Evolutionary conservation across 2,797 vertebrate genomes (phyloP).

Genomic region (Chaenodraco wilsoni): DNA sequence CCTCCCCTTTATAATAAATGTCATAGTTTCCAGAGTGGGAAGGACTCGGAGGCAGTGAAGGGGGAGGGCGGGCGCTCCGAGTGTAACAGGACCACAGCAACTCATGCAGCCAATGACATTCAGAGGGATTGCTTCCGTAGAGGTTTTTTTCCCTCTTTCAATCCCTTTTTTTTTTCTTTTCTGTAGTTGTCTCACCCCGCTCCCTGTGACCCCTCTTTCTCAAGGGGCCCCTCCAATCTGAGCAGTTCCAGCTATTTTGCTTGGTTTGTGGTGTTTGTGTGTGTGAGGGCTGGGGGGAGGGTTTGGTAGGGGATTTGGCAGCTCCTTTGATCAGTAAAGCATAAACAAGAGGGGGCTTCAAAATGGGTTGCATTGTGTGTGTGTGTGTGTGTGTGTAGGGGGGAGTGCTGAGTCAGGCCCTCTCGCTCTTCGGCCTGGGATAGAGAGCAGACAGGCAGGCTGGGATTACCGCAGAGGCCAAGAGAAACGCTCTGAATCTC

Average conservation of each 20-base stretch:
- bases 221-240: slow-evolving; percentile 82
- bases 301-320: slow-evolving; percentile 84
- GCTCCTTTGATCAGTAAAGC: slow-evolving; percentile 93
- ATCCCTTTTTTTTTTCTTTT: slow-evolving; percentile 54
- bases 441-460: slow-evolving; percentile 75
- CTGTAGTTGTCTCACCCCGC: slow-evolving; percentile 75
- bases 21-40: slow-evolving; percentile 85
- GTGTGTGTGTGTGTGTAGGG: slow-evolving; percentile 32
- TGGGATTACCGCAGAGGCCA: slow-evolving; percentile 74
- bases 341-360: slow-evolving; percentile 91
- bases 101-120: slow-evolving; percentile 78
- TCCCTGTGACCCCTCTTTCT: slow-evolving; percentile 86
- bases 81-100: slow-evolving; percentile 82
- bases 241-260: slow-evolving; percentile 85
- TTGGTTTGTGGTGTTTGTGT: slow-evolving; percentile 66
- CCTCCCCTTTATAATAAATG: slow-evolving; percentile 74
- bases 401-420: slow-evolving; percentile 89
- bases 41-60: slow-evolving; percentile 50
- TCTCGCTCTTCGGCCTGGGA: slow-evolving; percentile 73
- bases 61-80: slow-evolving; percentile 66
- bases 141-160: slow-evolving; percentile 59
- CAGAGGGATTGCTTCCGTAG: slow-evolving; percentile 76
- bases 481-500: slow-evolving; percentile 72
- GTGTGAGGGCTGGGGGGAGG: slow-evolving; percentile 61
- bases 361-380: slow-evolving; percentile 87